phyloP scores from a whole-genome alignment of 2,888 invertebrate genomes.

The Autographa pulchrina region DNA sequence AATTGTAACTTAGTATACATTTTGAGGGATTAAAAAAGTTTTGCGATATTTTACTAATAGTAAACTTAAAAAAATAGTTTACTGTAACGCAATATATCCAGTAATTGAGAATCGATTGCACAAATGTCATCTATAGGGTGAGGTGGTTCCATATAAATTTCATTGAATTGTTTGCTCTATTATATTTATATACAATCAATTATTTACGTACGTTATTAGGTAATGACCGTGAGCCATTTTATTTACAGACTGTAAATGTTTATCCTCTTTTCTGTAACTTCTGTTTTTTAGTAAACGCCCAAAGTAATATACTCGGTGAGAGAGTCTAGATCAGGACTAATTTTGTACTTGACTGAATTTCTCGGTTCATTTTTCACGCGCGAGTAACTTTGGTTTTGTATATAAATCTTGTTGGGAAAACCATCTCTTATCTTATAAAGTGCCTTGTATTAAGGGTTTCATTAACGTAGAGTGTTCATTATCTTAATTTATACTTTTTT shows the following conservation, averaged over 20 bases:
- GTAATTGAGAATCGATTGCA: too few species aligned
- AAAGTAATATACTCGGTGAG: too few species aligned
- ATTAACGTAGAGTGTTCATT: too few species aligned
- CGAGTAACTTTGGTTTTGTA: neutral
- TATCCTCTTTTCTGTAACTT: neutral
- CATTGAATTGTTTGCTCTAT: too few species aligned
- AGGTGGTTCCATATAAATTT: too few species aligned
- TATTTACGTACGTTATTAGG: too few species aligned
- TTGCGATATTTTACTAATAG: conserved; percentile 8
- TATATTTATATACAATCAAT: too few species aligned
- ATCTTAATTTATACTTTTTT: neutral
- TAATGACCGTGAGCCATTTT: conserved; percentile 5
- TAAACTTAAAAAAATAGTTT: too few species aligned
- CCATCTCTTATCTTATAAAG: neutral
- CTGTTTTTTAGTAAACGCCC: neutral
- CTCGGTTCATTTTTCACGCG: neutral
- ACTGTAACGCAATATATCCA: neutral
- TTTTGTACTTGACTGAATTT: neutral
- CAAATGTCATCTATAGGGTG: too few species aligned
- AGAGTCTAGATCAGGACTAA: neutral
- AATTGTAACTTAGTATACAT: neutral
- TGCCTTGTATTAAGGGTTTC: neutral
- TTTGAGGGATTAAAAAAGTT: conserved; percentile 23
- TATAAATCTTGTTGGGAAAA: neutral
- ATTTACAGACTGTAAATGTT: neutral